phyloP scores from a whole-genome alignment of 2,113 vertebrate genomes.

The Barbus barbus region DNA sequence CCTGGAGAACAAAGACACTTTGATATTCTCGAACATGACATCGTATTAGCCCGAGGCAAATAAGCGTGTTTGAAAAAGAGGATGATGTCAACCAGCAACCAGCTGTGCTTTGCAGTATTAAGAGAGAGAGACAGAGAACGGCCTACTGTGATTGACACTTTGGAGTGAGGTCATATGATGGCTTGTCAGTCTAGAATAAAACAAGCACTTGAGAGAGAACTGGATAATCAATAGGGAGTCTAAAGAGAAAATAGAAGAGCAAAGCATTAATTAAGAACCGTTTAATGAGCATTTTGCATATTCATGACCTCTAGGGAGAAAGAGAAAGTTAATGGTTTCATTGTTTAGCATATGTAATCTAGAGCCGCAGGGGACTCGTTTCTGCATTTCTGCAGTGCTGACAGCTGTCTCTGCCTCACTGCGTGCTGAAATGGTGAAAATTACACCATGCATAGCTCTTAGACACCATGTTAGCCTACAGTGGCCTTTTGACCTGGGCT shows the following conservation, averaged over 20 bases:
- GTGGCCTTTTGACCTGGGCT: conserved; percentile 7
- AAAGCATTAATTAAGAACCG: conserved; percentile 4
- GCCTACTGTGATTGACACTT: conserved; percentile 38
- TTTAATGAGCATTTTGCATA: conserved; percentile 29
- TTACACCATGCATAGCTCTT: conserved; percentile 33
- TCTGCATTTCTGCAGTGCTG: conserved; percentile 15
- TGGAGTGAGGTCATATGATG: conserved; percentile 24
- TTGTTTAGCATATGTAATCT: conserved; percentile 38
- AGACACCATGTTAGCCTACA: conserved; percentile 29
- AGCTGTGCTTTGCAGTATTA: conserved; percentile 46
- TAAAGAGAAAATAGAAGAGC: neutral
- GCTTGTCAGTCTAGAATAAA: conserved; percentile 19
- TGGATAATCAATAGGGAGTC: conserved; percentile 14
- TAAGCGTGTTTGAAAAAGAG: neutral
- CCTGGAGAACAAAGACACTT: conserved; percentile 18
- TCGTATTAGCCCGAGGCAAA: neutral
- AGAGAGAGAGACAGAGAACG: conserved; percentile 1
- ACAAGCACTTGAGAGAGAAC: neutral
- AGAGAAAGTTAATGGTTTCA: conserved; percentile 33
- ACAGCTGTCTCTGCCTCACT: conserved; percentile 47
- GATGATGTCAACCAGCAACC: conserved; percentile 25
- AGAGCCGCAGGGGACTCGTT: conserved; percentile 25
- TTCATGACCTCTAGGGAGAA: conserved; percentile 21
- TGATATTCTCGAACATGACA: conserved; percentile 13
- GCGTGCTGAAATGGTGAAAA: conserved; percentile 10